Base-by-base conservation (phyloP, 2,888 invertebrate species). In the Chromoteleia sp. region DNA sequence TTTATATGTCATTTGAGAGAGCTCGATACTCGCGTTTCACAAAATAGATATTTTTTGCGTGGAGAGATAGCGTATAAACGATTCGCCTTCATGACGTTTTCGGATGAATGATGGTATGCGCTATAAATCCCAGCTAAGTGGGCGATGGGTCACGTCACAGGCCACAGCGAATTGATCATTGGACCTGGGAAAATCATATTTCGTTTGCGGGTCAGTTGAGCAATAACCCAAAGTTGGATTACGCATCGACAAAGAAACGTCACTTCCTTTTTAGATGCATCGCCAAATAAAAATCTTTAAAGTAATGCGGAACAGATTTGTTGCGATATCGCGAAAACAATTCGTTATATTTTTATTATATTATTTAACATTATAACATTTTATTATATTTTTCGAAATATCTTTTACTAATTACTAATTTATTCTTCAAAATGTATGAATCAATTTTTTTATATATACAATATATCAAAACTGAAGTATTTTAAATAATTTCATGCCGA, bases 81-180 rank as follows among this genome's bases (percentile, higher is more conserved):
- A 75, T 76, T 79, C 71, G 63, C 71, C 71, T 79, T 71, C 75
- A 54, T 75, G 79, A 79, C 79, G 67, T 71, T 79, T 82, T 67
- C 65, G 43, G 54, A 61, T 79, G 79, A 79, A 71, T 76, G 79
- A 79, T 78, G 70, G 78, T 50, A 48, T 45, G 71, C 41, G 61
- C 61, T 67, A 81, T 83, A 79, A 81, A 83, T 81, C 79, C 61
- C 56, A 70, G 76, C 77, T 79, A 79, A 83, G 78, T 81, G 63
- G 78, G 63, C 45, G 67, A 71, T 58, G 70, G 70, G 63, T 77
- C 76, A 54, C 73, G 63, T 77, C 77, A 71, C 70, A 68, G 61
- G 67, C 75, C 71, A 48, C 54, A 52, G 41, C 58, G 70, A 76
- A 79, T 79, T 79, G 75, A 79, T 79, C 82, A 82, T 76, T 71